Evolutionary conservation across 2,888 invertebrate genomes (phyloP), one percentile per base, ranked within the genome.

Genomic region (Sicus ferrugineus): DNA sequence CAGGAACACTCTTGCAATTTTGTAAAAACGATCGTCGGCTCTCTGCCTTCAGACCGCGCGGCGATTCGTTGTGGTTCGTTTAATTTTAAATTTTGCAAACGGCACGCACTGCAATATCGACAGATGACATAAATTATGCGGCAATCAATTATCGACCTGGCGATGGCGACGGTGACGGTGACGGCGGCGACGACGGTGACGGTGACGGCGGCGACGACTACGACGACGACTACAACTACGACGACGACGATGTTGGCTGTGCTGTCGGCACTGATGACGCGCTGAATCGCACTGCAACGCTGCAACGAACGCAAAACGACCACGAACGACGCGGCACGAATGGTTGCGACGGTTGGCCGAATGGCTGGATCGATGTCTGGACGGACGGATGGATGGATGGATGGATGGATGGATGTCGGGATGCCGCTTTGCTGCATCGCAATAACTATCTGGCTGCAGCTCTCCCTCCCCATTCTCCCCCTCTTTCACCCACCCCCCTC

Each of bases 101-200:
- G 78, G 81, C 80, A 80, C 80, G 80, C 81, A 80, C 80, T 78
- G 78, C 70, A 64, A 38, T 59, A 59, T 67, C 73, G 71, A 72
- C 78, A 80, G 79, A 79, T 80, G 81, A 80, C 80, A 81, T 79
- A 80, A 80, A 81, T 80, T 81, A 80, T 80, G 79, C 78, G 77
- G 81, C 80, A 81, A 80, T 80, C 80, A 80, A 80, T 80, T 81
- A 80, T 81, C 79, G 79, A 78, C 69, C 76, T 79, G 78, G 79
- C 78, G 75, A 74, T 73, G 74, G 73, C 65, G 56, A 65, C 69
- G 58, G 70, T 68, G 42, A 66, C 56, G 56, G 23, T 16, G 19
- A 31, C 54, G 54, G 16, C 52, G 46, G 30, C 50, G 31, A 26
- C 31, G 34, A 58, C 54, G 42, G 31, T 62, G 52, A 6, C 54